Evolutionary conservation across 2,797 vertebrate genomes (phyloP).

Genomic region (Urosaurus nigricauda): DNA sequence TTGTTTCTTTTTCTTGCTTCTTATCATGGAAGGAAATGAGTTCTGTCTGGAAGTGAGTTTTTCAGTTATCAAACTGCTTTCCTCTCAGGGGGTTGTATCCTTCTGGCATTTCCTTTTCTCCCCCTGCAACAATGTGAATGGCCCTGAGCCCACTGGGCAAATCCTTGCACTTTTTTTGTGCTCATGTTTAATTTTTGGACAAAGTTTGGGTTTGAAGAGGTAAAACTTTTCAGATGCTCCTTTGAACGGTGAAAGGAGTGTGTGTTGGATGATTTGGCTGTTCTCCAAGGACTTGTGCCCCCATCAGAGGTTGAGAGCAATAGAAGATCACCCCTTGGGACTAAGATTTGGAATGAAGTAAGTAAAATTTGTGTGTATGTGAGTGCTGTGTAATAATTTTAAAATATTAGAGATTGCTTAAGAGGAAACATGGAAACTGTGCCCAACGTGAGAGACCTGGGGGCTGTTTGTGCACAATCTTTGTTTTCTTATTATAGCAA

Average conservation of each 20-base stretch:
- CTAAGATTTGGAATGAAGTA: background rate
- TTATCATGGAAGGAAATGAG: background rate
- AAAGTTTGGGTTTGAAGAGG: background rate
- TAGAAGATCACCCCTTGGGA: background rate
- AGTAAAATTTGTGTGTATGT: background rate
- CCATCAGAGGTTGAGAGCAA: background rate
- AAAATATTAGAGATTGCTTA: background rate
- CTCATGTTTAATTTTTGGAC: background rate
- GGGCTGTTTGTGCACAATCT: background rate
- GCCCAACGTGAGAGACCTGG: background rate
- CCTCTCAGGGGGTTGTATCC: background rate
- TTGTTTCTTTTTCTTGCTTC: background rate
- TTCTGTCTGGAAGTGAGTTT: background rate
- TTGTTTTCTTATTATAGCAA: background rate
- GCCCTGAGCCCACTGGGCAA: background rate
- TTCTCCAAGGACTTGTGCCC: background rate
- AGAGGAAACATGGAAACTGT: background rate
- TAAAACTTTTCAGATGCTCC: background rate
- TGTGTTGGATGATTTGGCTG: background rate
- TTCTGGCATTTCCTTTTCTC: background rate
- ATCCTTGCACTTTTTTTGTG: background rate
- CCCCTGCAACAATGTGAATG: slow-evolving; percentile 12
- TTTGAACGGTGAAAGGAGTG: background rate
- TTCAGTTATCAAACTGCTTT: background rate
- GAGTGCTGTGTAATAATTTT: too few relatives aligned